phyloP scores from a whole-genome alignment of 2,113 vertebrate species.

The Lonchura striata region DNA sequence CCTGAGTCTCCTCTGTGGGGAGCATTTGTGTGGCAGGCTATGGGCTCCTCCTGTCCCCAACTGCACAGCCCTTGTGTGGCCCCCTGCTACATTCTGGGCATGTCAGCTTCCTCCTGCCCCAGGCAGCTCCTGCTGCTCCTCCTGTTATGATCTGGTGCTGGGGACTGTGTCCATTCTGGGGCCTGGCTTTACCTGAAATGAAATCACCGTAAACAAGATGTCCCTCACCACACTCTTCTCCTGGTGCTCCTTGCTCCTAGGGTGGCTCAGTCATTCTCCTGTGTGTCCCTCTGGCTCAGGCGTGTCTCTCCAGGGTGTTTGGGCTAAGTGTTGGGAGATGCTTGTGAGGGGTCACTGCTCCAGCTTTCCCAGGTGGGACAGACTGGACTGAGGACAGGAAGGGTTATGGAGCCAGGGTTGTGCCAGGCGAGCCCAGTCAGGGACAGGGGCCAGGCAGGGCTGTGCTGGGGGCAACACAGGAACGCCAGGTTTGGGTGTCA shows the following conservation, averaged over 20 bases:
- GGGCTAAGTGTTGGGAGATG: background rate
- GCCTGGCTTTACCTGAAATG: background rate
- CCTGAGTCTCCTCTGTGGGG: background rate
- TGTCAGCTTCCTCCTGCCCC: background rate
- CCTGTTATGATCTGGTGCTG: background rate
- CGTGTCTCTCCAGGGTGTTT: accelerated
- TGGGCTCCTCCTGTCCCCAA: background rate
- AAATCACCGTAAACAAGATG: background rate
- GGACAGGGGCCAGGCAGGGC: background rate
- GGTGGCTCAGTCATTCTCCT: background rate
- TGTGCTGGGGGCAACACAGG: background rate
- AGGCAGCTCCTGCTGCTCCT: constrained; percentile 47
- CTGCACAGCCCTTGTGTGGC: background rate
- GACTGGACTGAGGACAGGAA: background rate
- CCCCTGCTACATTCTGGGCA: background rate
- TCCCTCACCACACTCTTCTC: background rate
- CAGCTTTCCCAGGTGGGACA: background rate
- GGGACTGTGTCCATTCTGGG: background rate
- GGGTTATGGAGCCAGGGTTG: background rate
- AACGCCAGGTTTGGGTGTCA: background rate
- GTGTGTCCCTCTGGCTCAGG: accelerated
- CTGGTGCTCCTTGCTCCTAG: background rate
- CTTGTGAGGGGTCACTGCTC: background rate
- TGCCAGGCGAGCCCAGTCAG: background rate
- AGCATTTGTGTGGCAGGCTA: background rate